Evolutionary conservation across 1,140 invertebrate genomes (phyloP).

Genomic region (Semibalanus balanoides): DNA sequence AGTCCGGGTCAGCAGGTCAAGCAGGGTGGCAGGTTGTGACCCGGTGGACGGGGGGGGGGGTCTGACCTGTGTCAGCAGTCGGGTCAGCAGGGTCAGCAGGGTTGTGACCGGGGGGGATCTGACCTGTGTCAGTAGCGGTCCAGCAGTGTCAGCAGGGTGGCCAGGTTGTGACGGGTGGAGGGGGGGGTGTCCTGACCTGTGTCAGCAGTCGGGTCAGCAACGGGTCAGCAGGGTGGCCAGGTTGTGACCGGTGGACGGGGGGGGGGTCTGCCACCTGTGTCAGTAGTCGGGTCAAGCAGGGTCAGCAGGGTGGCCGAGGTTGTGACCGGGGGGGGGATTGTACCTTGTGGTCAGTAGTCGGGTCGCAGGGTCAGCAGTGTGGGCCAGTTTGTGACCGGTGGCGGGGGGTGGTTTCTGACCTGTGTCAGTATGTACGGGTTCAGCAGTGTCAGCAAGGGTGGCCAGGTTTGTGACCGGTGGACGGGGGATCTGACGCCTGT

Average conservation of each 20-base stretch:
- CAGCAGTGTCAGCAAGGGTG: too few species aligned
- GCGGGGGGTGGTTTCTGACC: too few species aligned
- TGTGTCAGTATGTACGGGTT: too few species aligned
- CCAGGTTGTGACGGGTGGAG: constrained; percentile 59
- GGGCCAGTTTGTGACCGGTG: too few species aligned
- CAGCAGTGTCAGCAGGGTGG: constrained; percentile 56
- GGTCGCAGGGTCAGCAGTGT: constrained; percentile 59
- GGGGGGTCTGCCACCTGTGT: too few species aligned
- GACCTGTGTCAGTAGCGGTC: constrained; percentile 35
- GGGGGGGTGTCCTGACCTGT: constrained; percentile 32
- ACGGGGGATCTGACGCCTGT: too few species aligned
- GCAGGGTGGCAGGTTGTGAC: constrained; percentile 62
- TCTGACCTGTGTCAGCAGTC: constrained; percentile 29
- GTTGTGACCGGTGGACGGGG: constrained; percentile 57
- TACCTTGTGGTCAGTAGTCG: too few species aligned
- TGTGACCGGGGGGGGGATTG: too few species aligned
- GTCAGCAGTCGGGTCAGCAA: constrained; percentile 44
- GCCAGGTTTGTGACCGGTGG: too few species aligned
- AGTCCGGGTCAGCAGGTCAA: constrained; percentile 51
- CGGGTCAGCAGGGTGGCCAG: constrained; percentile 61
- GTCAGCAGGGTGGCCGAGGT: too few species aligned
- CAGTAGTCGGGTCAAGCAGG: too few species aligned
- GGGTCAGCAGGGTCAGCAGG: constrained; percentile 55
- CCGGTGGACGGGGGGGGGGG: constrained; percentile 52
- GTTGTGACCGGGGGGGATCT: constrained; percentile 52